These are phyloP conservation scores for Drosophila siamana DNA, from an alignment of 2,888 invertebrate genomes.

Conservation along the genomic window DNA sequence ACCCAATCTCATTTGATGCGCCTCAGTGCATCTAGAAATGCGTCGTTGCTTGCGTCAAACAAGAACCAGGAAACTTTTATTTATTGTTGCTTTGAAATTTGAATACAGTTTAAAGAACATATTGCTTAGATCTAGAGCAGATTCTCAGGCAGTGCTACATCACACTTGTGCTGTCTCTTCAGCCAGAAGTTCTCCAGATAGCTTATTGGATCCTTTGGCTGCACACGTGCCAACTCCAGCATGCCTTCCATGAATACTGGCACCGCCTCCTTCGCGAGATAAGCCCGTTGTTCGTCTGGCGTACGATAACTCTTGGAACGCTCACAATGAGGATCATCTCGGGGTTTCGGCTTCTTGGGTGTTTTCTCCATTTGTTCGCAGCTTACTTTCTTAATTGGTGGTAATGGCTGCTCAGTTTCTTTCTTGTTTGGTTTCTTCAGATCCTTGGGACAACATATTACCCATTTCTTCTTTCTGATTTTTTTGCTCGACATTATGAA, in stretches of 20 bases:
- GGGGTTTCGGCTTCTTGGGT: conserved; percentile 5
- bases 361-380: conserved; percentile 35
- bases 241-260: conserved; percentile 70
- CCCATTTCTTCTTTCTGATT: not conserved
- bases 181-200: conserved; percentile 65
- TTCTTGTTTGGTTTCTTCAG: not conserved
- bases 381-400: not conserved
- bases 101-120: conserved; percentile 12
- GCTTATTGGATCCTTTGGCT: conserved; percentile 59
- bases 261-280: conserved; percentile 53
- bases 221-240: conserved; percentile 62
- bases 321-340: conserved; percentile 7
- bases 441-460: conserved; percentile 32
- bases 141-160: conserved; percentile 53
- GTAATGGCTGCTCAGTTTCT: not conserved
- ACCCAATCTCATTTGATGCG: conserved; percentile 30
- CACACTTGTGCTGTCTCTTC: conserved; percentile 58
- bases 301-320: conserved; percentile 12
- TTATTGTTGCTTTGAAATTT: conserved; percentile 62
- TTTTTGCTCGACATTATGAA: conserved; percentile 39
- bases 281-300: conserved; percentile 35
- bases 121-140: conserved; percentile 30
- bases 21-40: conserved; percentile 42
- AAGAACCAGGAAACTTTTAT: conserved; percentile 55
- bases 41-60: conserved; percentile 34